Evolutionary conservation across 1,140 invertebrate species (phyloP).

Genomic region (Mercenaria mercenaria): DNA sequence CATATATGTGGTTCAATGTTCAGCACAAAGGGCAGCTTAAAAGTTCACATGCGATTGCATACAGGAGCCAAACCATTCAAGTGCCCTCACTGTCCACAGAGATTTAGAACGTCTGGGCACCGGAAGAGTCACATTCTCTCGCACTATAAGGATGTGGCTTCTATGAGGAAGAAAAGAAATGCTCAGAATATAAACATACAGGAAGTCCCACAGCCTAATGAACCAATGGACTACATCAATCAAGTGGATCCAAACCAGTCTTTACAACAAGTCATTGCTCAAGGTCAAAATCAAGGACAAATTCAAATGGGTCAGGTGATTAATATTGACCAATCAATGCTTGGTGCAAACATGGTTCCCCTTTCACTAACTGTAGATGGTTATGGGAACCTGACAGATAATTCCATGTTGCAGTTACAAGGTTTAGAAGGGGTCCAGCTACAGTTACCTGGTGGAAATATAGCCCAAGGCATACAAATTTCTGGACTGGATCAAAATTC

Average conservation of each 20-base stretch:
- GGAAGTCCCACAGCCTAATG: constrained; percentile 17
- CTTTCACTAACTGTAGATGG: constrained; percentile 81
- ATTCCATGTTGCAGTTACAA: constrained; percentile 78
- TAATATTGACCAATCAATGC: constrained; percentile 80
- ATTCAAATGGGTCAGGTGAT: constrained; percentile 79
- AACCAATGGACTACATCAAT: constrained; percentile 53
- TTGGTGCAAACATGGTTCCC: constrained; percentile 78
- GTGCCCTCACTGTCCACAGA: constrained; percentile 89
- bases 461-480: constrained; percentile 85
- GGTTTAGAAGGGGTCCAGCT: constrained; percentile 85
- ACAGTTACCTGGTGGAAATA: constrained; percentile 83
- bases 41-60: constrained; percentile 91
- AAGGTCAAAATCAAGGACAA: constrained; percentile 67
- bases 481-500: constrained; percentile 85
- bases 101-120: constrained; percentile 88
- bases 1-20: constrained; percentile 85
- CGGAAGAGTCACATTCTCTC: constrained; percentile 86
- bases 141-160: constrained; percentile 84
- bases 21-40: constrained; percentile 87
- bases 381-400: constrained; percentile 71
- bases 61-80: constrained; percentile 90
- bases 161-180: constrained; percentile 66
- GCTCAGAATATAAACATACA: constrained; percentile 34
- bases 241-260: constrained; percentile 32
- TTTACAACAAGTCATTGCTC: constrained; percentile 35